Percentiles rank a stretch among this genome's conserved stretches.
Evolutionary conservation across 2,888 invertebrate species (phyloP).

Genomic region (Melangyna quadrimaculata): DNA sequence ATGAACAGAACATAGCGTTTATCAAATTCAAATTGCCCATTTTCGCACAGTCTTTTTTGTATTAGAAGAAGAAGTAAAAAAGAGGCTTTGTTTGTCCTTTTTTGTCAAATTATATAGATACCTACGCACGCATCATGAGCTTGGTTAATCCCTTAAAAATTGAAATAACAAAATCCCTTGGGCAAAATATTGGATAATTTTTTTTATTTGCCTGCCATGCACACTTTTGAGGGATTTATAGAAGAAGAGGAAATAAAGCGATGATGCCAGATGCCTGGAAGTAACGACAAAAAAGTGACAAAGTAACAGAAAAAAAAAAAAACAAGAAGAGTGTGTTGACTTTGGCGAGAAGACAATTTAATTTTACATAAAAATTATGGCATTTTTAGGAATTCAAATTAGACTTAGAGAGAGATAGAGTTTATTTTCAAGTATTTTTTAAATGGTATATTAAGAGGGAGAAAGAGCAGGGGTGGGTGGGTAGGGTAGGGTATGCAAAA

Average conservation of each 20-base stretch:
- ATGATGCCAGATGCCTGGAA: slow-evolving; percentile 3
- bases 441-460: neutral
- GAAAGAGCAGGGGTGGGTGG: too few relatives aligned
- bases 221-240: neutral
- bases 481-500: too few relatives aligned
- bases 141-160: slow-evolving; percentile 67
- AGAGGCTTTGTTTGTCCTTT: slow-evolving; percentile 3
- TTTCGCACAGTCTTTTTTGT: slow-evolving; percentile 24
- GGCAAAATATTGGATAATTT: slow-evolving; percentile 66
- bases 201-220: neutral
- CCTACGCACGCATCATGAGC: slow-evolving; percentile 53
- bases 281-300: slow-evolving; percentile 18
- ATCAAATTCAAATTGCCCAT: slow-evolving; percentile 50
- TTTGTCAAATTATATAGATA: slow-evolving; percentile 12
- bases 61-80: neutral
- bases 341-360: slow-evolving; percentile 55
- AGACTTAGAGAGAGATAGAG: slow-evolving; percentile 22
- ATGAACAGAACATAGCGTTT: neutral
- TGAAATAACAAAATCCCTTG: slow-evolving; percentile 61
- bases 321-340: slow-evolving; percentile 54
- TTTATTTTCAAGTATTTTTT: slow-evolving; percentile 8
- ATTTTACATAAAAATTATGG: slow-evolving; percentile 69
- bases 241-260: neutral
- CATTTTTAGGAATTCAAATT: slow-evolving; percentile 65
- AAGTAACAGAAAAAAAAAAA: slow-evolving; percentile 8